phyloP scores from a whole-genome alignment of 2,888 invertebrate species.

The Odontocerum albicorne region DNA sequence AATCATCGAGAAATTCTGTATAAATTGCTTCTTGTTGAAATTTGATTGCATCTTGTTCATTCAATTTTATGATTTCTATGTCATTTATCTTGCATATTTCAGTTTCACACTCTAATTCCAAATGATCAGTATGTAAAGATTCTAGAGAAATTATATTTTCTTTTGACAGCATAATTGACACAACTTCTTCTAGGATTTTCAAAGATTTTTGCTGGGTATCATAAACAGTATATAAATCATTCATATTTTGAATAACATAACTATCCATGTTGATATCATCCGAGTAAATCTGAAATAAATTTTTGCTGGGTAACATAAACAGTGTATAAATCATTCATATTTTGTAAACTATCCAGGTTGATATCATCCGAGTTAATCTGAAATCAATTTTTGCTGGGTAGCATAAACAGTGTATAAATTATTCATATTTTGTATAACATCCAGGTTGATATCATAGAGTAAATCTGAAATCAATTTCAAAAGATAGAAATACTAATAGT shows the following conservation, averaged over 20 bases:
- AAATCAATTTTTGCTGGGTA: slow-evolving; percentile 22
- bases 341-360: slow-evolving; percentile 24
- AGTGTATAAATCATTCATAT: slow-evolving; percentile 28
- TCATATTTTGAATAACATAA: slow-evolving; percentile 27
- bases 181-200: slow-evolving; percentile 24
- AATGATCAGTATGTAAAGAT: slow-evolving; percentile 22
- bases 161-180: slow-evolving; percentile 18
- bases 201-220: slow-evolving; percentile 23
- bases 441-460: too few relatives aligned
- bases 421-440: too few relatives aligned
- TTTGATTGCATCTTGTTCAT: slow-evolving; percentile 38
- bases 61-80: slow-evolving; percentile 39
- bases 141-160: slow-evolving; percentile 13
- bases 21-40: slow-evolving; percentile 40
- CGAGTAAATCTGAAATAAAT: slow-evolving; percentile 27
- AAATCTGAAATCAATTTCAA: too few relatives aligned
- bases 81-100: slow-evolving; percentile 37
- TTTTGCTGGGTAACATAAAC: slow-evolving; percentile 20
- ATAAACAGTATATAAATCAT: slow-evolving; percentile 25
- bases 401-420: slow-evolving; percentile 18
- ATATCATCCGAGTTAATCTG: slow-evolving; percentile 29
- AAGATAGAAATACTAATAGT: too few relatives aligned
- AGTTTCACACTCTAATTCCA: slow-evolving; percentile 23
- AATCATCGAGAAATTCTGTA: slow-evolving; percentile 39
- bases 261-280: slow-evolving; percentile 25